Evolutionary conservation across 2,113 vertebrate genomes (phyloP).

Genomic region (Halichoerus grypus): DNA sequence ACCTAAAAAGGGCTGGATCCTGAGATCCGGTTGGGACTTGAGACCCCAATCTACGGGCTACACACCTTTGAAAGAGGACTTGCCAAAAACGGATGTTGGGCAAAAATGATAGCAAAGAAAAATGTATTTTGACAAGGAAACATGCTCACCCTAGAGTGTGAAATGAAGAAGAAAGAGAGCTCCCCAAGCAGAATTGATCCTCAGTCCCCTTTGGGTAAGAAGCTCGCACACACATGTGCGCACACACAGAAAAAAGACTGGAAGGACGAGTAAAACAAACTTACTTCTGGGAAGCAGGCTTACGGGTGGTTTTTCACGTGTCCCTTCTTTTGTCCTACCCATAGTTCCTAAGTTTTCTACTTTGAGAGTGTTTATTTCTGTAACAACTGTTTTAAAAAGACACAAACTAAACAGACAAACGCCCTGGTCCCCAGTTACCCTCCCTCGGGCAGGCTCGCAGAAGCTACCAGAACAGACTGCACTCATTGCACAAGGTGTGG

Average conservation of each 20-base stretch:
- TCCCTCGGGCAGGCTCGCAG: neutral
- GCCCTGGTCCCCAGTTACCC: neutral
- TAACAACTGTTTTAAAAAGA: neutral
- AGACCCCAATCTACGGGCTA: neutral
- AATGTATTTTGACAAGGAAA: neutral
- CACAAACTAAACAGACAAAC: neutral
- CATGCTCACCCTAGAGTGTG: neutral
- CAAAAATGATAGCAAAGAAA: neutral
- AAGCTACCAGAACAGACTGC: neutral
- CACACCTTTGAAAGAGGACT: neutral
- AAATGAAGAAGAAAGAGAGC: neutral
- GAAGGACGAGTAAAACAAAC: neutral
- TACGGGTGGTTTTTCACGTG: neutral
- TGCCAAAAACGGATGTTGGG: neutral
- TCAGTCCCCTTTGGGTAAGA: neutral
- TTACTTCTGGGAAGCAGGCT: neutral
- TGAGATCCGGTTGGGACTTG: neutral
- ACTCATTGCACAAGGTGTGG: neutral
- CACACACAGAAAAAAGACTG: neutral
- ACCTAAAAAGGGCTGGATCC: neutral
- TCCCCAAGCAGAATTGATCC: neutral
- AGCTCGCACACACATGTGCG: fast-evolving
- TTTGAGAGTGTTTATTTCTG: neutral
- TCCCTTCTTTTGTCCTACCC: neutral
- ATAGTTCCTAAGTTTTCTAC: neutral